phyloP scores from a whole-genome alignment of 1,140 invertebrate species.

The Zeugodacus cucurbitae region DNA sequence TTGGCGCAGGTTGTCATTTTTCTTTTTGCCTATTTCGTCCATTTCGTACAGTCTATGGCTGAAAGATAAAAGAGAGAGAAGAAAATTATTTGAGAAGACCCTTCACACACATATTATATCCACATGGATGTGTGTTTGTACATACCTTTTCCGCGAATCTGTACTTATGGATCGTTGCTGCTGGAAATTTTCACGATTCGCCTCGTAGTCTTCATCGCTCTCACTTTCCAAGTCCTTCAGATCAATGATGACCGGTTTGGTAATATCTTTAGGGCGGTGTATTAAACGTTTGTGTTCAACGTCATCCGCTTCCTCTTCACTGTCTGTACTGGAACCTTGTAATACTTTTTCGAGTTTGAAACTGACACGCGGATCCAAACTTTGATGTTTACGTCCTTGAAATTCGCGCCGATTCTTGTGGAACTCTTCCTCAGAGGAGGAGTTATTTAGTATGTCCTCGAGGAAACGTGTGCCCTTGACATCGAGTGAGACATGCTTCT shows the following conservation, averaged over 20 bases:
- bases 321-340: constrained; percentile 61
- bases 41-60: constrained; percentile 69
- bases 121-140: neutral
- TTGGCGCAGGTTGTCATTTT: constrained; percentile 70
- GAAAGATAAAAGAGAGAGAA: constrained; percentile 37
- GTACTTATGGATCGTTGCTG: constrained; percentile 63
- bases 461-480: constrained; percentile 60
- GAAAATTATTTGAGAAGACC: neutral
- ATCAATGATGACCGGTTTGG: constrained; percentile 65
- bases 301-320: constrained; percentile 63
- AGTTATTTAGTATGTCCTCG: constrained; percentile 61
- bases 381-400: constrained; percentile 64
- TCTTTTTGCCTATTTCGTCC: constrained; percentile 70
- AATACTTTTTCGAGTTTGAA: constrained; percentile 64
- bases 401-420: constrained; percentile 61
- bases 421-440: constrained; percentile 64
- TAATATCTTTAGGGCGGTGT: constrained; percentile 63
- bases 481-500: constrained; percentile 64
- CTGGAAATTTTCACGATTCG: constrained; percentile 59
- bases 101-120: neutral
- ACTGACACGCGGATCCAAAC: constrained; percentile 61
- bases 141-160: constrained; percentile 64
- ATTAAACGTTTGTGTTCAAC: constrained; percentile 61
- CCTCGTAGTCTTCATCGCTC: constrained; percentile 62
- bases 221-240: constrained; percentile 64